Base-by-base conservation (phyloP, 2,797 vertebrate genomes). In the Cetoscarus ocellatus region DNA sequence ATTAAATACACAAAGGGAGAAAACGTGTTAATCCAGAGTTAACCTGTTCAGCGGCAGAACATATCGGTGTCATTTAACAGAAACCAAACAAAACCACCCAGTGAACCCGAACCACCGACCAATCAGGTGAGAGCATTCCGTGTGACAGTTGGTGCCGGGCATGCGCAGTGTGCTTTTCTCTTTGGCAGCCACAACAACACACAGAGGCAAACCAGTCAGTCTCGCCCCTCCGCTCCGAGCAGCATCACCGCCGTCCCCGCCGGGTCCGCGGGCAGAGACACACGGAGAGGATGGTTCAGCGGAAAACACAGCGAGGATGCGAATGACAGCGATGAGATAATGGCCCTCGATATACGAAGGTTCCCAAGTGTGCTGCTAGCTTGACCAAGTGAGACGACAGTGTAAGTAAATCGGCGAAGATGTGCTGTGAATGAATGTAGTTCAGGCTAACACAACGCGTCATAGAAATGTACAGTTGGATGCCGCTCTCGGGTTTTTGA, bases 141-240 rank as follows among this genome's bases (percentile, higher is more conserved):
- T 49, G 42, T 85, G 89, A 83, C 88, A 70, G 65, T 63, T 19
- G 11, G 5, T 6, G 3, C 6, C 3, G 65, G 7, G 87, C 92
- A 85, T 87, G 92, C 92, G 90, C 80, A 70, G 18, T 70, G 0
- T 0, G 34, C 13, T 66, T 61, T 71, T 42, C 69, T 81, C 70
- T 76, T 52, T 77, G 89, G 82, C 86, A 90, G 90, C 86, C 87
- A 83, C 84, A 91, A 92, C 86, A 92, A 89, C 88, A 91, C 2
- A 78, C 65, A 13, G 68, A 68, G 59, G 70, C 66, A 53, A 48
- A 56, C 36, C 75, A 58, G 85, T 68, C 67, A 74, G 78, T 78
- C 76, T 86, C 83, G 67, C 82, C 83, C 73, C 77, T 85, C 54
- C 61, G 55, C 73, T 63, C 82, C 15, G 74, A 71, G 61, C 66